Percentiles rank a stretch among this genome's conserved stretches.
phyloP scores from a whole-genome alignment of 2,113 vertebrate genomes.

The Oncorhynchus clarkii region DNA sequence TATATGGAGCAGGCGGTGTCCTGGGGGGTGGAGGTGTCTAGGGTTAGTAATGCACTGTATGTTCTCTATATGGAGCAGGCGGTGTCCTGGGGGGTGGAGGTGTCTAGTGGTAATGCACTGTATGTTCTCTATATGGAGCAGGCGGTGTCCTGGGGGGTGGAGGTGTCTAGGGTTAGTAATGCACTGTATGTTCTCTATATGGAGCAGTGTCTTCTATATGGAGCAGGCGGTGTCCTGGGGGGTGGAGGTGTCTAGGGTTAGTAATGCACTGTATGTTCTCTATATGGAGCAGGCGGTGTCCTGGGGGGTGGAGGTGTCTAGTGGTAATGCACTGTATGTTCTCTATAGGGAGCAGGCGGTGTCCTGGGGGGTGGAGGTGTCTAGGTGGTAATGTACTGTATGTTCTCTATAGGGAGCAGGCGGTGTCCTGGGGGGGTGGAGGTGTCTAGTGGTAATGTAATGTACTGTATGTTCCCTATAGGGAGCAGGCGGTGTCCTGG shows the following conservation, averaged over 20 bases:
- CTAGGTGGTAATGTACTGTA: constrained; percentile 57
- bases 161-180: too few relatives aligned
- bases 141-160: too few relatives aligned
- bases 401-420: constrained; percentile 73
- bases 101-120: too few relatives aligned
- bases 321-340: constrained; percentile 61
- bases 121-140: too few relatives aligned
- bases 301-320: constrained; percentile 76
- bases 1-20: too few relatives aligned
- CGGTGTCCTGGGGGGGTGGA: constrained; percentile 77
- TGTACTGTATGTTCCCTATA: constrained; percentile 41
- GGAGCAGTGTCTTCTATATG: too few relatives aligned
- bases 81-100: constrained; percentile 73
- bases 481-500: constrained; percentile 84
- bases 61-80: constrained; percentile 76
- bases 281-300: too few relatives aligned
- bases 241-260: too few relatives aligned
- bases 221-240: too few relatives aligned
- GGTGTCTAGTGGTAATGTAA: too few relatives aligned
- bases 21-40: constrained; percentile 76
- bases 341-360: constrained; percentile 78
- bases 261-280: too few relatives aligned
- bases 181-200: too few relatives aligned
- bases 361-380: constrained; percentile 86
- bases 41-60: constrained; percentile 65